Evolutionary conservation across 2,888 invertebrate genomes (phyloP), one percentile per base, ranked within the genome.

Genomic region (Dexiosoma caninum): DNA sequence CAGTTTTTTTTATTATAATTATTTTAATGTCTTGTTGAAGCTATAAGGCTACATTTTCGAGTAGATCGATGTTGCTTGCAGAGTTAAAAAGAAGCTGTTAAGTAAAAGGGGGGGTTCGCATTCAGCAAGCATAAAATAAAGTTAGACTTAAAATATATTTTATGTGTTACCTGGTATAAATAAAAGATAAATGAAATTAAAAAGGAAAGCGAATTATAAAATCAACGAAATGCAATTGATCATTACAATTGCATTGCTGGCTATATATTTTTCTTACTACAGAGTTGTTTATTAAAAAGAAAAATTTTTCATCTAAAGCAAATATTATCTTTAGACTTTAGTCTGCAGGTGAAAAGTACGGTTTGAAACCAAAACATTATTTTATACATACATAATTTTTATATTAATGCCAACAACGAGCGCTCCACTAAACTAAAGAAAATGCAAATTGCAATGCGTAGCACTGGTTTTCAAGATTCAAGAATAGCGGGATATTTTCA

Each of bases 81-180:
- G 14, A 42, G 1, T 8, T n/a, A 66, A 49, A 19, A 46, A 44
- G 2, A 40, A 19, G 6, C n/a, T n/a, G n/a, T n/a, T n/a, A n/a
- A n/a, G n/a, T n/a, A n/a, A n/a, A n/a, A n/a, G n/a, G n/a, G n/a
- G n/a, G n/a, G n/a, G n/a, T n/a, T n/a, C 32, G 55, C 16, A 30
- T 59, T 16, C 42, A 62, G 14, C 23, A 64, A 75, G 66, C 64
- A 71, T 57, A 59, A 71, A 60, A 55, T n/a, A 49, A 23, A 30
- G 53, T 75, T 55, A 42, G 27, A 64, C 69, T 77, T 81, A 74
- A 69, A 77, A 67, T 75, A 71, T 40, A 55, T 30, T 69, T 60
- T 21, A 19, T 27, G 30, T 74, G 21, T 30, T 5, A 60, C 10
- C 40, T 53, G 12, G 14, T 55, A 66, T 32, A 72, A 79, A 64